Evolutionary conservation across 2,113 vertebrate species (phyloP).

Genomic region (Glaucidium brasilianum): DNA sequence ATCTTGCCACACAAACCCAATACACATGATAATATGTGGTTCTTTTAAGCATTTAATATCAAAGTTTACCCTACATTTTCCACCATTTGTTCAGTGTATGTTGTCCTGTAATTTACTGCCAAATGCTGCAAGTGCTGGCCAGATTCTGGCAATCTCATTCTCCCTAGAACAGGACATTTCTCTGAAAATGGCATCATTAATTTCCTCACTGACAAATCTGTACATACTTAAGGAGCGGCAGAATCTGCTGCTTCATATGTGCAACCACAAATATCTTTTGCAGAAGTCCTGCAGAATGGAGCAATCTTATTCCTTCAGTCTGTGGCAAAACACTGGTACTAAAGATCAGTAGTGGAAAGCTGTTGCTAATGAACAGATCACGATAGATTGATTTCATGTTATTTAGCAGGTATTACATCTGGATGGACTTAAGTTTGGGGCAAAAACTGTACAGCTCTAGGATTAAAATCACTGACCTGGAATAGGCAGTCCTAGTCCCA

Average conservation of each 20-base stretch:
- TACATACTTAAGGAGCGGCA: background rate
- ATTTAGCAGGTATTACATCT: background rate
- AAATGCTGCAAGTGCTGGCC: background rate
- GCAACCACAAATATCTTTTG: background rate
- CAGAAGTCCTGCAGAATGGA: background rate
- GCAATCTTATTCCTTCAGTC: background rate
- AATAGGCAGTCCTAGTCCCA: background rate
- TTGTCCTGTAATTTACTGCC: background rate
- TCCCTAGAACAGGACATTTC: background rate
- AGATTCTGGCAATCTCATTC: background rate
- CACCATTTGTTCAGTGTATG: background rate
- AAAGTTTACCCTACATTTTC: background rate
- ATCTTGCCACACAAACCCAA: background rate
- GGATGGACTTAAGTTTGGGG: background rate
- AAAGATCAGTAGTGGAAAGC: background rate
- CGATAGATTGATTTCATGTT: background rate
- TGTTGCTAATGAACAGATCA: background rate
- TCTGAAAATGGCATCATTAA: background rate
- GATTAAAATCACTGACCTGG: background rate
- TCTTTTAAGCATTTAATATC: background rate
- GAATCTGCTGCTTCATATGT: background rate
- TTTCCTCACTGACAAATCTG: background rate
- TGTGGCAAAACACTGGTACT: background rate
- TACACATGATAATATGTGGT: background rate
- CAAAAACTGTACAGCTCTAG: background rate